Percentiles rank a stretch among this genome's conserved stretches.
Evolutionary conservation across 2,113 vertebrate genomes (phyloP).

Genomic region (Gymnobelideus leadbeateri): DNA sequence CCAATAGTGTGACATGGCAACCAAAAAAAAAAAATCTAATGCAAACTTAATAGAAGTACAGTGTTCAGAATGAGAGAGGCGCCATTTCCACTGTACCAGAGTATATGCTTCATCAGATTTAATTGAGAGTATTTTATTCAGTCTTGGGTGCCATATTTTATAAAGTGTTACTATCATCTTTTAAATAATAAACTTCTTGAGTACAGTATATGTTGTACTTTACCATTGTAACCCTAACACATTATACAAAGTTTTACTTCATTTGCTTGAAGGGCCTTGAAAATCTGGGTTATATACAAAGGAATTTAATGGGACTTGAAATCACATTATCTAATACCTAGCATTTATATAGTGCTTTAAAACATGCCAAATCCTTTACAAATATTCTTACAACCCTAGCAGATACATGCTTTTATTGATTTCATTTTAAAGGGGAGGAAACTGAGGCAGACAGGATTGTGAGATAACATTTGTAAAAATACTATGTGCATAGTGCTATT

Average conservation of each 20-base stretch:
- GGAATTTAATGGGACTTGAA: neutral
- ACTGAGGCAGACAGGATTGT: neutral
- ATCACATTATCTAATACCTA: neutral
- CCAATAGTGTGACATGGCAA: neutral
- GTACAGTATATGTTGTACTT: neutral
- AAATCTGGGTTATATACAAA: neutral
- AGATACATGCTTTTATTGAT: neutral
- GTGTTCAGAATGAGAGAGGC: neutral
- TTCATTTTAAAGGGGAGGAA: neutral
- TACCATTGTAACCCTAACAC: neutral
- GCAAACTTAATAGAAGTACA: neutral
- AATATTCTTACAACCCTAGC: neutral
- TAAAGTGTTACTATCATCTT: neutral
- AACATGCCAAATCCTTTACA: neutral
- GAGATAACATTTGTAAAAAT: neutral
- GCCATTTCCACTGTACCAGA: neutral
- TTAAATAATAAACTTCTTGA: neutral
- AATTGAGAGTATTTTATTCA: neutral
- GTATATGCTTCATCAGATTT: neutral
- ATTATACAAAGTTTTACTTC: neutral
- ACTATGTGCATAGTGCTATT: neutral
- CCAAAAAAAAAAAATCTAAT: neutral
- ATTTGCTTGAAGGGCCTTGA: neutral
- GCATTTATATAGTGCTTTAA: neutral
- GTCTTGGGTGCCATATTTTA: neutral